Evolutionary conservation across 2,113 vertebrate genomes (phyloP), one percentile per base, ranked within the genome.

Genomic region (Myxocyprinus asiaticus): DNA sequence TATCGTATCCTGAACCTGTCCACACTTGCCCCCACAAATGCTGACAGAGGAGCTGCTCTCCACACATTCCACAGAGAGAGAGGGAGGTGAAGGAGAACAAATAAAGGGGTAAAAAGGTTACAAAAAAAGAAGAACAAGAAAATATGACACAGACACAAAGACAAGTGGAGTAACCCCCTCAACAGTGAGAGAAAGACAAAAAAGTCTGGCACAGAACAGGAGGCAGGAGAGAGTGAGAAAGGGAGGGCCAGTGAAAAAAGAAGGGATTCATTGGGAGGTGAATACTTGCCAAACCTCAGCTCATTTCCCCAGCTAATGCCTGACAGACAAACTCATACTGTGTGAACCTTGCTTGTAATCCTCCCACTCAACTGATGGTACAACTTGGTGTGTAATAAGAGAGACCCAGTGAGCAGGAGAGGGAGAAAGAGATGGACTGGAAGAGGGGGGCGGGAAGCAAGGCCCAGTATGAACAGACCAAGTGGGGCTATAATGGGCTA

Each of bases 1-100:
- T 85, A 3, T 33, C 3, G 86, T 86, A 91, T 84, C 84, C 87
- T 87, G 65, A 89, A 92, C 93, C 89, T 93, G 91, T 91, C 89
- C 84, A 89, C 93, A 93, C 92, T 92, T 87, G 89, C 85, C 90
- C 86, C 88, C 73, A 86, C 86, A 90, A 86, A 90, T 83, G 85
- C 77, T 88, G 93, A 92, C 93, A 94, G 91, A 91, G 89, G 91
- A 93, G 92, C 92, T 91, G 90, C 88, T 89, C 90, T 89, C 79
- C 90, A 90, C 88, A 92, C 93, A 95, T 94, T 94, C 93, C 92
- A 92, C 67, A 71, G 44, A 76, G 64, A 81, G 62, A 63, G 65
- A 66, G 22, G 22, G 56, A 83, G 78, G 64, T 76, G 64, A 17
- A 70, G 55, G 83, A 61, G 73, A 22, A 81, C 7, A 71, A 48